Evolutionary conservation across 2,797 vertebrate species (phyloP).

Genomic region (Discoglossus pictus): DNA sequence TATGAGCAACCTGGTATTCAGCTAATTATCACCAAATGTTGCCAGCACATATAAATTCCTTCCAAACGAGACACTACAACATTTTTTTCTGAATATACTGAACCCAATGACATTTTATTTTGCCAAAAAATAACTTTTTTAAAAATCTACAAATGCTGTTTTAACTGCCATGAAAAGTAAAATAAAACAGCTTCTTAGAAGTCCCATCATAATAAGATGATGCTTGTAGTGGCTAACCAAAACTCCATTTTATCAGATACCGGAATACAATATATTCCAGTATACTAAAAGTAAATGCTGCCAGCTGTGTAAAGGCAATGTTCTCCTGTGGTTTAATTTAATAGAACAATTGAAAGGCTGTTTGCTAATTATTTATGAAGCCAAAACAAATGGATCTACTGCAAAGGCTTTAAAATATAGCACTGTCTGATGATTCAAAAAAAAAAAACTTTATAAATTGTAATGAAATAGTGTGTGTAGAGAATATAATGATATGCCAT

Average conservation of each 20-base stretch:
- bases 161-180: background rate
- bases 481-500: too few species aligned
- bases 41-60: too few species aligned
- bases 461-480: too few species aligned
- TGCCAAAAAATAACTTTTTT: slow-evolving; percentile 19
- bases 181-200: slow-evolving; percentile 9
- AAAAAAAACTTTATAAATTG: too few species aligned
- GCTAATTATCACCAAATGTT: too few species aligned
- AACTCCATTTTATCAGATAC: slow-evolving; percentile 33
- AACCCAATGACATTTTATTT: slow-evolving; percentile 2
- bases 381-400: slow-evolving; percentile 19
- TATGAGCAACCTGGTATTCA: too few species aligned
- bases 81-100: background rate
- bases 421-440: too few species aligned
- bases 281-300: slow-evolving; percentile 29
- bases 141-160: slow-evolving; percentile 1
- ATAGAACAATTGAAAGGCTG: slow-evolving; percentile 24
- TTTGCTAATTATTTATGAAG: slow-evolving; percentile 23
- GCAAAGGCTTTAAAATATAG: slow-evolving; percentile 20
- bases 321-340: slow-evolving; percentile 30
- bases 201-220: slow-evolving; percentile 5
- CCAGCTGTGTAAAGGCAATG: slow-evolving; percentile 34
- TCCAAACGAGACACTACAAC: background rate
- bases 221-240: slow-evolving; percentile 24
- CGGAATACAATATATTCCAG: slow-evolving; percentile 21